Conservation (phyloP, 2,113 vertebrate species). For the Grallaria varia region DNA sequence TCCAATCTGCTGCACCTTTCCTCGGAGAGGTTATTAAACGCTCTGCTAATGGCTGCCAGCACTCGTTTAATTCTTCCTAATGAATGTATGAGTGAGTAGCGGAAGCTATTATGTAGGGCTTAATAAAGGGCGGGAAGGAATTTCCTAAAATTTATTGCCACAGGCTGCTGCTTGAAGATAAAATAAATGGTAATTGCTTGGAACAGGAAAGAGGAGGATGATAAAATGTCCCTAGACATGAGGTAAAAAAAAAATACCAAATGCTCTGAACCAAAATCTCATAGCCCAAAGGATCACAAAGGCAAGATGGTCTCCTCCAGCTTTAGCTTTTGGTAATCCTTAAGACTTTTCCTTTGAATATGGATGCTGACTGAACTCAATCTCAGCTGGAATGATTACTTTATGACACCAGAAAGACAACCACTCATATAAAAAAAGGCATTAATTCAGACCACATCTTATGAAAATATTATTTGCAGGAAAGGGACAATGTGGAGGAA, state of each 20-base stretch:
- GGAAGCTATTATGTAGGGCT: constrained; percentile 54
- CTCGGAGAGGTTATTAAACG: constrained; percentile 55
- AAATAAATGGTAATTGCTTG: constrained; percentile 66
- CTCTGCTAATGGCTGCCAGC: constrained; percentile 55
- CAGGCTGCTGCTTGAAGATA: constrained; percentile 64
- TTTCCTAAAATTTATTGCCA: constrained; percentile 60
- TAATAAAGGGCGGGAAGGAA: constrained; percentile 65
- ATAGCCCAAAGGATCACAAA: neutral
- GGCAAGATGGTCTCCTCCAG: neutral
- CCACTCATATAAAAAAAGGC: neutral
- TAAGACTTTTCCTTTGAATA: neutral
- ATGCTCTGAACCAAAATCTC: neutral
- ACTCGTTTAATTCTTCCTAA: constrained; percentile 63
- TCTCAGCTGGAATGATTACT: constrained; percentile 13
- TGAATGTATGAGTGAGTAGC: constrained; percentile 50
- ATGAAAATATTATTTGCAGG: neutral
- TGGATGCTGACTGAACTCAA: neutral
- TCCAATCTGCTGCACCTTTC: constrained; percentile 61
- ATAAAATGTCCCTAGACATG: constrained; percentile 42
- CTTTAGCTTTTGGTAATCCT: neutral
- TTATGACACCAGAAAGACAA: neutral
- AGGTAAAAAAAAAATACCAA: neutral
- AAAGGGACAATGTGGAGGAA: neutral
- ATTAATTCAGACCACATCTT: neutral
- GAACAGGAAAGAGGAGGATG: constrained; percentile 49